Evolutionary conservation across 2,113 vertebrate species (phyloP), one percentile per base, ranked within the genome.

Genomic region (Grus americana): DNA sequence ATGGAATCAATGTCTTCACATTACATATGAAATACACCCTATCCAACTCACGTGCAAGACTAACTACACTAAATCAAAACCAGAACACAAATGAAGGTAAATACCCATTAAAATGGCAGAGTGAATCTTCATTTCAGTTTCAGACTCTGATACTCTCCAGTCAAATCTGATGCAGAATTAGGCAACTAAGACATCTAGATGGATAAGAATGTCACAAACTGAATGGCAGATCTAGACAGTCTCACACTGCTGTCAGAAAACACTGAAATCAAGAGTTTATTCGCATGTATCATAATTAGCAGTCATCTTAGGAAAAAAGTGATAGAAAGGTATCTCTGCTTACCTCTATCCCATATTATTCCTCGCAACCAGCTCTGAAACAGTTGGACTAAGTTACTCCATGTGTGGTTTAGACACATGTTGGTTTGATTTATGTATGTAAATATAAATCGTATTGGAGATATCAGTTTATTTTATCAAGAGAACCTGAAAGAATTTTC

Each of bases 391-490:
- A 80, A 84, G 42, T 92, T 70, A 93, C 7, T 70, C 81, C 87
- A 79, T 61, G 38, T 94, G 89, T 96, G 70, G 78, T 66, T 95
- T 70, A 95, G 67, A 73, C 63, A 94, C 95, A 96, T 22, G 87
- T 4, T 92, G 86, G 46, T 92, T 97, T 94, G 73, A 97, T 97
- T 94, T 95, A 95, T 78, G 89, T 88, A 84, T 15, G 75, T 93
- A 94, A 97, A 95, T 89, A 91, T 42, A 94, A 95, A 91, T 91
- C 47, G 5, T 57, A 86, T 42, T 65, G 75, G 52, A 91, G 75
- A 11, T 54, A 92, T 93, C 80, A 78, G 93, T 81, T 95, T 93
- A 93, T 95, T 96, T 94, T 95, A 96, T 87, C 73, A 92, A 49
- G 78, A 91, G 73, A 89, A 89, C 44, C 91, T 79, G 58, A 87